Base-by-base conservation (phyloP, 2,113 vertebrate species). In the Limnothrissa miodon region DNA sequence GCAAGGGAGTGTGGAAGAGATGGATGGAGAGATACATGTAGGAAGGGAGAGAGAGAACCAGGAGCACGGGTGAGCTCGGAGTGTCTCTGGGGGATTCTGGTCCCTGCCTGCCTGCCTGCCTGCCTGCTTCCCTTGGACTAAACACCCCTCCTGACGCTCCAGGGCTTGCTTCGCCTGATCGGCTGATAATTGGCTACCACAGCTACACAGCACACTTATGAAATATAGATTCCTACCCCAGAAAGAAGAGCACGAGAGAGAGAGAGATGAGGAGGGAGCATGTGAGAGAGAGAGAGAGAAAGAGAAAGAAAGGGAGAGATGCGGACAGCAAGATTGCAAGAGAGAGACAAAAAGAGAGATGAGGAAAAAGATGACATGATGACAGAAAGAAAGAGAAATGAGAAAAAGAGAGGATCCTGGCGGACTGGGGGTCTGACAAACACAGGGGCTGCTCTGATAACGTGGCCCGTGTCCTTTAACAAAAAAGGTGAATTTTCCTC, bases 221-320 rank as follows among this genome's bases (percentile, higher is more conserved):
- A 94, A 95, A 94, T 95, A 95, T 95, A 94, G 93, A 94, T 94
- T 94, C 91, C 92, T 93, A 88, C 91, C 89, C 90, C 90, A 91
- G 87, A 87, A 88, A 90, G 87, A 88, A 80, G 70, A 51, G 86
- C 11, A 39, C n/a, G 39, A 86, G 86, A 86, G 88, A 56, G 80
- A 86, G 78, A 84, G 87, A 56, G 53, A 53, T 4, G 21, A 19
- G 21, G 51, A 1, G 51, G 21, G 51, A 53, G 51, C 17, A 1
- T 1, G 21, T 9, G 53, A 56, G 53, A 56, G 21, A n/a, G 53
- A 56, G 53, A 56, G 53, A 56, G 53, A 56, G 53, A 56, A 4
- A 56, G 53, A 56, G 0, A 4, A 19, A 4, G 53, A 21, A 2
- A 56, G 53, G 9, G 59, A 25, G 59, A 25, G 59, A 25, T 1